Evolutionary conservation across 2,113 vertebrate species (phyloP), one percentile per base, ranked within the genome.

Genomic region (Heterochromis multidens): DNA sequence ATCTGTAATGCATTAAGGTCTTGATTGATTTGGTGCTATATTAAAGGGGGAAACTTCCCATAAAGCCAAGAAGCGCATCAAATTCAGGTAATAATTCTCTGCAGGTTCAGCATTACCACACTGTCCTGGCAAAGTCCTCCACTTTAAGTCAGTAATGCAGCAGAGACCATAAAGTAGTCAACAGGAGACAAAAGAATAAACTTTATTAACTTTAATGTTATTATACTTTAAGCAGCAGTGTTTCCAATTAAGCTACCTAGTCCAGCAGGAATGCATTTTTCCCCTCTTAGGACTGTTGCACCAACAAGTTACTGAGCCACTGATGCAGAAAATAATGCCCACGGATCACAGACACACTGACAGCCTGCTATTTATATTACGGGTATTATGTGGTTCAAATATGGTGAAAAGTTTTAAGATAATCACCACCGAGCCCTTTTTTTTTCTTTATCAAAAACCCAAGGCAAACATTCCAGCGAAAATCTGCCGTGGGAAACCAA

Each of bases 401-500:
- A 93, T 91, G 89, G 89, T 77, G 25, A 84, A 61, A 78, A 77
- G 25, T 62, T 82, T 87, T 29, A 33, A 62, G 84, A 33, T 72
- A 78, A 91, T 87, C 85, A 25, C 54, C 1, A 4, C 84, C 29
- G n/a, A 77, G 85, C 6, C 76, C 37, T 27, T 46, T 80, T 78
- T 85, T 59, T 90, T 60, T 52, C 72, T 91, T 89, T 88, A 83
- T 80, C 43, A 87, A 80, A 91, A 92, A 83, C 13, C 81, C 14
- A 79, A 79, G 52, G 80, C 86, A 93, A 93, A 94, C 89, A 94
- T 94, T 92, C 92, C 92, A 40, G 60, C 17, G 54, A 54, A 56
- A 77, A 86, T 79, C 43, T 59, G 46, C 33, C 56, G 80, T 94
- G 94, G 94, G 94, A 94, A 93, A 86, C 58, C 54, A 5, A 79